Base-by-base conservation (phyloP, 1,140 invertebrate species). In the Scaptomyza montana region DNA sequence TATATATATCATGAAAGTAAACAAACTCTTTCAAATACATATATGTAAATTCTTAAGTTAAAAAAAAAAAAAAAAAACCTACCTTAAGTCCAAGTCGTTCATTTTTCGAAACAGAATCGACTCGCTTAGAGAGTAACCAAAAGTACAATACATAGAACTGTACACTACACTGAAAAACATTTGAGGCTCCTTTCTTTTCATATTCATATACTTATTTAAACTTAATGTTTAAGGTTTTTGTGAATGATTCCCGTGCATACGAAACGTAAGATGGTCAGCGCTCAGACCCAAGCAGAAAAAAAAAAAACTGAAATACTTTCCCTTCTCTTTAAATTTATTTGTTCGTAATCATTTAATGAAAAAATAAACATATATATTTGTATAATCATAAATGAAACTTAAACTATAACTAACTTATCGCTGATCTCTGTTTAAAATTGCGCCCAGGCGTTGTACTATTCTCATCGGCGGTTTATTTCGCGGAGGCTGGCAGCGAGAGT, bases 381-480 rank as follows among this genome's bases (percentile, higher is more conserved):
- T 46, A 47, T 47, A 19, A 59, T 47, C 10, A 47, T 21, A 25
- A 25, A 28, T 56, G 43, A 21, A 57, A 66, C 47, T 39, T 41
- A 65, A 47, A 55, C 30, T 13, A 3, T n/a, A 45, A 63, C 73
- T 93, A 92, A 91, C 92, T 28, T 93, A 92, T 92, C 98, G 51
- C 57, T 71, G 76, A 87, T 81, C 64, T 87, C 59, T 78, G 65
- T 93, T 94, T 78, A 59, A 70, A 63, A 79, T 76, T 57, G 49
- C 57, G 57, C 71, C 59, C 97, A 95, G 98, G 97, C 94, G 98
- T 99, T 94, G 98, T 99, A 92, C 97, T 99, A 93, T 99, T 99
- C 95, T 99, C 98, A 92, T 98, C 97, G 91, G 96, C 98, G 91
- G 98, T 99, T 91, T 99, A 99, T 95, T 99, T 99, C 94, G 98